Percentiles rank a stretch among this genome's conserved stretches.
These are phyloP conservation scores for Julus scanicus DNA, from an alignment of 2,888 invertebrate genomes.

Conservation along the genomic window DNA sequence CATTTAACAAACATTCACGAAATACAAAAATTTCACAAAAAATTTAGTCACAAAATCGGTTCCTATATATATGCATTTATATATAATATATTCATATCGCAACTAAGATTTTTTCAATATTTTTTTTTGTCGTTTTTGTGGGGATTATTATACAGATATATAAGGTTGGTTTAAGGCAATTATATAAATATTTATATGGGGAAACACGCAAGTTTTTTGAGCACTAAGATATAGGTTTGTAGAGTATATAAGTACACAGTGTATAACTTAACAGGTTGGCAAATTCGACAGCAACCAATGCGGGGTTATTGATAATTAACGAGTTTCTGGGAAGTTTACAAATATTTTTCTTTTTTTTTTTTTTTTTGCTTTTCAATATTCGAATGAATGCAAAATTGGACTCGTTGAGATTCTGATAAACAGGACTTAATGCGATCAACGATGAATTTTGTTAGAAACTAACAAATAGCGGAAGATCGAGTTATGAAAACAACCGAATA, in stretches of 20 bases:
- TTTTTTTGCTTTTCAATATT: background rate
- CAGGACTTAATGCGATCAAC: background rate
- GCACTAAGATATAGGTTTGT: slow-evolving; percentile 41
- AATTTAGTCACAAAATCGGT: slow-evolving; percentile 50
- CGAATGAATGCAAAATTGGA: background rate
- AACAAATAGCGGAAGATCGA: background rate
- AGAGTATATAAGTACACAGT: slow-evolving; percentile 40
- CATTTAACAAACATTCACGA: slow-evolving; percentile 46
- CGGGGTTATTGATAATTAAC: background rate
- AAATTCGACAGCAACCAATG: slow-evolving; percentile 31
- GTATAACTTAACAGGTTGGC: slow-evolving; percentile 43
- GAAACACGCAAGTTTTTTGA: slow-evolving; percentile 44
- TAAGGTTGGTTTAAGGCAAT: slow-evolving; percentile 52
- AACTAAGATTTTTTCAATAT: slow-evolving; percentile 41
- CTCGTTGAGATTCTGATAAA: background rate
- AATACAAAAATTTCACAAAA: slow-evolving; percentile 49
- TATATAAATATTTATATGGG: slow-evolving; percentile 48
- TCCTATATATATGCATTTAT: slow-evolving; percentile 50
- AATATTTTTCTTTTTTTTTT: background rate
- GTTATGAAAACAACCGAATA: background rate
- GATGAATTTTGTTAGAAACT: background rate
- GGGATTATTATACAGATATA: slow-evolving; percentile 7
- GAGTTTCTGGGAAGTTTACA: background rate
- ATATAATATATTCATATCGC: slow-evolving; percentile 53
- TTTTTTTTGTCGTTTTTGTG: slow-evolving; percentile 16